Evolutionary conservation across 2,888 invertebrate species (phyloP).

Genomic region (Eupithecia subumbrata): DNA sequence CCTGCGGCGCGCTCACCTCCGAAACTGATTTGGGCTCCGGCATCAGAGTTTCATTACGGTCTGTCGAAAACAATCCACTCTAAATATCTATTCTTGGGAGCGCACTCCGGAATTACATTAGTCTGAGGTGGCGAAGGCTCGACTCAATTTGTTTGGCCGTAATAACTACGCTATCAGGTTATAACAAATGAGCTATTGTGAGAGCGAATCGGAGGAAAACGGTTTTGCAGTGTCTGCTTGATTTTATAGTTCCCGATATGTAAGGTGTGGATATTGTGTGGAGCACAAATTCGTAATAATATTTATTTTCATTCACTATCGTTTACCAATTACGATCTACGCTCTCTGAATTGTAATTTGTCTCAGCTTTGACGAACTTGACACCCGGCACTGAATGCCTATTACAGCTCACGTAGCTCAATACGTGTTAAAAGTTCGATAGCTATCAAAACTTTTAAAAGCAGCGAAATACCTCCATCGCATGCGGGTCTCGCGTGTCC

Average conservation of each 20-base stretch:
- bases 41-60: conserved; percentile 84
- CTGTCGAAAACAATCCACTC: conserved; percentile 85
- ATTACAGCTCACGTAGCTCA: conserved; percentile 32
- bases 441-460: conserved; percentile 44
- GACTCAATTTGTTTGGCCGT: conserved; percentile 84
- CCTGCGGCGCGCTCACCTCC: conserved; percentile 82
- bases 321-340: conserved; percentile 8
- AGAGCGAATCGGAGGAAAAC: conserved; percentile 78
- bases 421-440: conserved; percentile 39
- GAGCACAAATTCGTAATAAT: conserved; percentile 1
- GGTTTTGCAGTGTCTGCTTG: conserved; percentile 74
- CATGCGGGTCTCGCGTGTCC: conserved; percentile 65
- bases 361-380: conserved; percentile 11
- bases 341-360: conserved; percentile 1
- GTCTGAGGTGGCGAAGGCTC: conserved; percentile 84
- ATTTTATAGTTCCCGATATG: conserved; percentile 62
- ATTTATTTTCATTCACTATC: conserved; percentile 16
- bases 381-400: conserved; percentile 3
- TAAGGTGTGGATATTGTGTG: conserved; percentile 10
- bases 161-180: conserved; percentile 83
- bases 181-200: conserved; percentile 84
- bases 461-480: conserved; percentile 59
- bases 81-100: conserved; percentile 84
- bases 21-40: conserved; percentile 81
- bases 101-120: conserved; percentile 83